Conservation (phyloP, 2,888 invertebrate species). For the Thera obeliscata region DNA sequence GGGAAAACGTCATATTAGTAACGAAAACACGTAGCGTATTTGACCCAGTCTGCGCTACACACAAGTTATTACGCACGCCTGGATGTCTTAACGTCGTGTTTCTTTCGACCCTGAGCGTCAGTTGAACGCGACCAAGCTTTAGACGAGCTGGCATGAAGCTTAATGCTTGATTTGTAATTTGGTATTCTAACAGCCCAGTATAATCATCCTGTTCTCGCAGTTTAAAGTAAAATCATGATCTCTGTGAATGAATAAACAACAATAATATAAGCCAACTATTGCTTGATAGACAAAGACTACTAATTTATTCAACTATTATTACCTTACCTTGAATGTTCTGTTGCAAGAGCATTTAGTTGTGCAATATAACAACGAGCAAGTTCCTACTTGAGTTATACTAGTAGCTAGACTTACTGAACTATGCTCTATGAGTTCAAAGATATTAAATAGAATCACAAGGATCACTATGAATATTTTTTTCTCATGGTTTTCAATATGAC, state of each 20-base stretch:
- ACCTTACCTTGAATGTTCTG: slow-evolving; percentile 13
- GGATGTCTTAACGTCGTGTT: not conserved
- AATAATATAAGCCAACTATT: slow-evolving; percentile 4
- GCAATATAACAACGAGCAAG: not conserved
- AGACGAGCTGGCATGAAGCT: no score
- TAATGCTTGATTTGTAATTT: no score
- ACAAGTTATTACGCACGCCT: not conserved
- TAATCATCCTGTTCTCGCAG: no score
- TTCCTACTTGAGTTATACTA: not conserved
- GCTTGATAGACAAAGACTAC: not conserved
- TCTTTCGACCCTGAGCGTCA: no score
- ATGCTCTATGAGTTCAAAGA: no score
- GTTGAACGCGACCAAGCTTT: no score
- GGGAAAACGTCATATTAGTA: no score
- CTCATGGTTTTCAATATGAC: no score
- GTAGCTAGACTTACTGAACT: not conserved
- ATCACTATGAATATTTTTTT: no score
- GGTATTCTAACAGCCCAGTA: no score
- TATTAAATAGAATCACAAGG: no score
- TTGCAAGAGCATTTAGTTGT: slow-evolving; percentile 2
- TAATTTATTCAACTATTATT: slow-evolving; percentile 19
- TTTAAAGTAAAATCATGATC: not conserved
- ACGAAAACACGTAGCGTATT: no score
- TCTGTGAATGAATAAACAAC: not conserved
- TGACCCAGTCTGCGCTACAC: slow-evolving; percentile 41